These are phyloP conservation scores for crab-eating macaque (Macaca fascicularis) DNA, from an alignment of 2,113 vertebrate genomes.

Conservation along the genomic window T2T-MFA8v1.1 NC_088378.1:106924001-106924500, in stretches of 20 bases:
- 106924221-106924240: neutral
- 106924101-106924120: neutral
- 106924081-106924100: too few species aligned
- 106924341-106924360: neutral
- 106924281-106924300: neutral
- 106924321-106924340: neutral
- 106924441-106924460: neutral
- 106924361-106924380: neutral
- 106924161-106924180: neutral
- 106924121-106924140: neutral
- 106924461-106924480: neutral
- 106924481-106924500: neutral
- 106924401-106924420: neutral
- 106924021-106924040: too few species aligned
- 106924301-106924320: neutral
- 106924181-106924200: neutral
- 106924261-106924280: neutral
- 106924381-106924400: neutral
- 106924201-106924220: neutral
- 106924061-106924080: too few species aligned
- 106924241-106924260: neutral
- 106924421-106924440: neutral
- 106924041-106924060: too few species aligned
- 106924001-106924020: too few species aligned
- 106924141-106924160: neutral